Conservation (phyloP, 2,797 vertebrate species). For the Taenioides sp. region DNA sequence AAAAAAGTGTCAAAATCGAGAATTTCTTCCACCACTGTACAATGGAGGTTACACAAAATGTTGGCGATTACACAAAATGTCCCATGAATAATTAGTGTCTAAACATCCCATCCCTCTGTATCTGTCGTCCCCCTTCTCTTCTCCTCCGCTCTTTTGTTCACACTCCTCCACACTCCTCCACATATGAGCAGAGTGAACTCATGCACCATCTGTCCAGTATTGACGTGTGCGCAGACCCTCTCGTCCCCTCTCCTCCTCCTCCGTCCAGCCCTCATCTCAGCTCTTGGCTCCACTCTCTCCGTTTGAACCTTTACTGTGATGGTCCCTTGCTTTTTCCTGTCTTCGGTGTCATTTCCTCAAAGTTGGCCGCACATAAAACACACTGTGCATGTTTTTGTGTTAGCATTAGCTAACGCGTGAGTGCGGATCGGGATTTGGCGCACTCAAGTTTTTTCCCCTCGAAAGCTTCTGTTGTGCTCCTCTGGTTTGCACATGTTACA, state of each 20-base stretch:
- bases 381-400: constrained; percentile 18
- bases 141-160: too few species aligned
- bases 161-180: constrained; percentile 19
- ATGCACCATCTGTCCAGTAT: constrained; percentile 55
- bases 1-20: too few species aligned
- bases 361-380: constrained; percentile 13
- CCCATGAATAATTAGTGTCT: too few species aligned
- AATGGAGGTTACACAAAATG: too few species aligned
- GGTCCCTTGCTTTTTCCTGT: constrained; percentile 55
- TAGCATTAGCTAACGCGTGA: constrained; percentile 18
- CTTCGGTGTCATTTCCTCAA: constrained; percentile 19
- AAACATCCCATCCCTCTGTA: too few species aligned
- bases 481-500: too few species aligned
- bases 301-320: constrained; percentile 54
- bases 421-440: constrained; percentile 10
- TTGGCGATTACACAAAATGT: too few species aligned
- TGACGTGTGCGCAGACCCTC: constrained; percentile 39
- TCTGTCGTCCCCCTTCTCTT: too few species aligned
- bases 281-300: constrained; percentile 32
- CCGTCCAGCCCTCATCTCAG: constrained; percentile 40
- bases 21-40: too few species aligned
- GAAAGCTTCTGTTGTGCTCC: too few species aligned
- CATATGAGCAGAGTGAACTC: constrained; percentile 33
- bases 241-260: constrained; percentile 21
- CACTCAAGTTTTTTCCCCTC: too few species aligned